Percentiles rank a stretch among this genome's conserved stretches.
phyloP scores from a whole-genome alignment of 2,113 vertebrate species.

The Neogobius melanostomus region DNA sequence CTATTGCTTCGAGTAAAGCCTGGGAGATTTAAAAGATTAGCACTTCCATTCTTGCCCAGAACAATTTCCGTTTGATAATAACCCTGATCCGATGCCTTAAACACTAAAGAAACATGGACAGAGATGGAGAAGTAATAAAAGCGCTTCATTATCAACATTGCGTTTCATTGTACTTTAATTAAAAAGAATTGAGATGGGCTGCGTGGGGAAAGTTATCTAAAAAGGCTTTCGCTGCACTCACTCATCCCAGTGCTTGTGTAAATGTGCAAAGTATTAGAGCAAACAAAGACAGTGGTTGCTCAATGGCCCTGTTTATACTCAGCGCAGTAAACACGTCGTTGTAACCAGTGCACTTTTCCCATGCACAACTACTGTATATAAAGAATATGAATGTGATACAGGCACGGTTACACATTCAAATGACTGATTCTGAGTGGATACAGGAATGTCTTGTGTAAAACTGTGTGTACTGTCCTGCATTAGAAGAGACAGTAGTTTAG shows the following conservation, averaged over 20 bases:
- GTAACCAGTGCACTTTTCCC: slow-evolving; percentile 7
- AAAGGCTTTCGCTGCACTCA: slow-evolving; percentile 38
- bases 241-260: not conserved
- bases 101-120: slow-evolving; percentile 46
- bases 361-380: not conserved
- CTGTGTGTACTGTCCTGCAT: slow-evolving; percentile 21
- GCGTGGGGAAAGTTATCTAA: slow-evolving; percentile 29
- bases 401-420: not conserved
- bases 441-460: slow-evolving; percentile 16
- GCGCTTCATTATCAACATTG: slow-evolving; percentile 34
- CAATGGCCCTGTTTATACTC: slow-evolving; percentile 39
- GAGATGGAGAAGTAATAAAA: slow-evolving; percentile 49
- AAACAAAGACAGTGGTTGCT: slow-evolving; percentile 28
- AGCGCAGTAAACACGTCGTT: slow-evolving; percentile 19
- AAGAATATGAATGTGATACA: slow-evolving; percentile 28
- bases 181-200: slow-evolving; percentile 49
- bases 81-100: slow-evolving; percentile 53
- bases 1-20: slow-evolving; percentile 15
- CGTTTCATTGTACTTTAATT: slow-evolving; percentile 56
- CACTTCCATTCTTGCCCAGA: slow-evolving; percentile 41
- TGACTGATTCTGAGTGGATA: slow-evolving; percentile 23
- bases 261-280: slow-evolving; percentile 32
- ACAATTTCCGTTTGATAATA: slow-evolving; percentile 60
- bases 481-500: too few species aligned
- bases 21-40: slow-evolving; percentile 57